Evolutionary conservation across 2,113 vertebrate genomes (phyloP).

Genomic region (Dromiciops gliroides): DNA sequence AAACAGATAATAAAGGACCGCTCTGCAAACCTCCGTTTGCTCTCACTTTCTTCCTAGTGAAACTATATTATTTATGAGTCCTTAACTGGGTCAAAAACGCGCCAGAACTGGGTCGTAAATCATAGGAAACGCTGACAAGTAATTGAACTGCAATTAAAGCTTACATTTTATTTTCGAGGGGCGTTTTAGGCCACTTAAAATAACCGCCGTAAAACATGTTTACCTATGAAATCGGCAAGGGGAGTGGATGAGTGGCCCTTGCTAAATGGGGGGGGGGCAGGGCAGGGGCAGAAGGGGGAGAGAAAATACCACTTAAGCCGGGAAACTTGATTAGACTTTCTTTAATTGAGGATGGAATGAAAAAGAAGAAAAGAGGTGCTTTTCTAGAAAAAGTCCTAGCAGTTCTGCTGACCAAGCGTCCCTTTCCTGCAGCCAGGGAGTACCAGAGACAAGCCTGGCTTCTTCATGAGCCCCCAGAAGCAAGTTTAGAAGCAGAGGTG

Average conservation of each 20-base stretch:
- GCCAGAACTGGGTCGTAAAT: conserved; percentile 85
- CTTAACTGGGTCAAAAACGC: conserved; percentile 86
- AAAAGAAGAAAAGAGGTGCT: background rate
- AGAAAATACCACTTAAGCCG: conserved; percentile 52
- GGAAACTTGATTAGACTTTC: conserved; percentile 51
- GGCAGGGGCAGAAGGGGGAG: too few relatives aligned
- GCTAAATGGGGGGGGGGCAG: background rate
- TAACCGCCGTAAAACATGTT: conserved; percentile 69
- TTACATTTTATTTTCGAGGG: conserved; percentile 79
- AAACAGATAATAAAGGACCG: conserved; percentile 69
- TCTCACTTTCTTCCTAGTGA: conserved; percentile 74
- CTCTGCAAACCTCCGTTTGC: conserved; percentile 74
- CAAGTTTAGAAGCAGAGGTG: conserved; percentile 26
- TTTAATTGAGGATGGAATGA: background rate
- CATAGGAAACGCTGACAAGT: conserved; percentile 84
- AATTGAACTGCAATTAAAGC: conserved; percentile 85
- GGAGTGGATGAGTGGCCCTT: conserved; percentile 26
- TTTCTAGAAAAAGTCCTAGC: conserved; percentile 18
- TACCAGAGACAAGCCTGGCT: conserved; percentile 29
- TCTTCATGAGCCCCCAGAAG: conserved; percentile 49
- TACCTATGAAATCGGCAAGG: conserved; percentile 33
- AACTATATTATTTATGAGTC: conserved; percentile 83
- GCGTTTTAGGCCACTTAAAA: conserved; percentile 80
- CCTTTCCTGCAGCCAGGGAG: conserved; percentile 5
- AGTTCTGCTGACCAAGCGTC: background rate